Evolutionary conservation across 2,797 vertebrate species (phyloP).

Genomic region (Phoxinus dragarum): DNA sequence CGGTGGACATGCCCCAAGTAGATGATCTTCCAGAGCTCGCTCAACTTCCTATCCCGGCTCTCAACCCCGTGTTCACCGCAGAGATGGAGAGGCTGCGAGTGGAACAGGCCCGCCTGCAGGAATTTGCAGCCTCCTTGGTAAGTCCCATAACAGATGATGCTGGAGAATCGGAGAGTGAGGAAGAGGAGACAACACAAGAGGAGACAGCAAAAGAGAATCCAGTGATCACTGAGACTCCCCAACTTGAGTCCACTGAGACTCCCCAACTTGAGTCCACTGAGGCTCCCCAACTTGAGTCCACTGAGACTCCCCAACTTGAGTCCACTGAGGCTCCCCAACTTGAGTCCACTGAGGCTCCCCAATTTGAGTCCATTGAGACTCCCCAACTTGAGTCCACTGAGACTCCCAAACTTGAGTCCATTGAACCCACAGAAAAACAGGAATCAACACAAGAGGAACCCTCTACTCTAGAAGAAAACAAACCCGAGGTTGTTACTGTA

Average conservation of each 20-base stretch:
- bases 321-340: background rate
- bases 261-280: background rate
- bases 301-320: background rate
- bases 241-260: background rate
- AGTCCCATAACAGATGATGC: constrained; percentile 60
- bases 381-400: background rate
- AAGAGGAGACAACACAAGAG: constrained; percentile 14
- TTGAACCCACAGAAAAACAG: background rate
- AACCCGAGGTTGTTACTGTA: background rate
- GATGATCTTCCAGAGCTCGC: constrained; percentile 48
- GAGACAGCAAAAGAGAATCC: constrained; percentile 26
- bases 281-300: background rate
- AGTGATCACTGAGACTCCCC: constrained; percentile 53
- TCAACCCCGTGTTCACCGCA: constrained; percentile 65
- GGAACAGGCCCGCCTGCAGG: constrained; percentile 79
- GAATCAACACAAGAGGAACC: constrained; percentile 2
- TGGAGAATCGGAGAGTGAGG: constrained; percentile 37
- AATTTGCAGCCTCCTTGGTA: constrained; percentile 80
- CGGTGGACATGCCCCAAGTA: background rate
- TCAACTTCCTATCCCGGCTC: constrained; percentile 46
- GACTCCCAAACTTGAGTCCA: constrained; percentile 10
- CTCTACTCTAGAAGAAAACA: constrained; percentile 7
- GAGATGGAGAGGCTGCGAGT: constrained; percentile 69
- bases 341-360: background rate
- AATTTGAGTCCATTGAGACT: constrained; percentile 17